Percentiles rank a stretch among this genome's conserved stretches.
Evolutionary conservation across 2,888 invertebrate species (phyloP).

Genomic region (Xestia ashworthii): DNA sequence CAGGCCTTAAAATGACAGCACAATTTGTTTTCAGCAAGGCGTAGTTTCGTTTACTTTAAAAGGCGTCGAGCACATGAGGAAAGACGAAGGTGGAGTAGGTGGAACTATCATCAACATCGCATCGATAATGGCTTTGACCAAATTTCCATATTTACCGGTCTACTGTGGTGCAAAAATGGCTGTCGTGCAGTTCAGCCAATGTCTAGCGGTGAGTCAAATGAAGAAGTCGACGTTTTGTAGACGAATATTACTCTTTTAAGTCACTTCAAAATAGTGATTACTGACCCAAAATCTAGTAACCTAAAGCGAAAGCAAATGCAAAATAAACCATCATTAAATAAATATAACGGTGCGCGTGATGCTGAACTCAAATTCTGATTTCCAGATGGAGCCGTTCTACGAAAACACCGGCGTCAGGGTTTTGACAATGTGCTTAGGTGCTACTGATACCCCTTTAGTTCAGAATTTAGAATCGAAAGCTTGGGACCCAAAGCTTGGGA

Average conservation of each 20-base stretch:
- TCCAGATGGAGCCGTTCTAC: conserved; percentile 70
- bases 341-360: neutral
- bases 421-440: conserved; percentile 71
- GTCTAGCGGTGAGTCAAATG: conserved; percentile 48
- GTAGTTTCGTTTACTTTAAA: conserved; percentile 83
- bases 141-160: conserved; percentile 66
- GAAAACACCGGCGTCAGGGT: conserved; percentile 70
- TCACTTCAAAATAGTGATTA: neutral
- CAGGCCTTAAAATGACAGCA: neutral
- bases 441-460: conserved; percentile 73
- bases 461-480: conserved; percentile 59
- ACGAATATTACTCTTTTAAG: no score
- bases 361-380: neutral
- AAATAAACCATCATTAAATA: neutral
- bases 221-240: neutral
- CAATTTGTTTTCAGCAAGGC: conserved; percentile 78
- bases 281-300: neutral
- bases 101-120: conserved; percentile 77
- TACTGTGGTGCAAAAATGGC: conserved; percentile 73
- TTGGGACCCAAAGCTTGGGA: conserved; percentile 58
- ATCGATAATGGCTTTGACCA: conserved; percentile 68
- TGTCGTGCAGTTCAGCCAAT: conserved; percentile 50
- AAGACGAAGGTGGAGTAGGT: conserved; percentile 74
- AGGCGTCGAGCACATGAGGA: conserved; percentile 74
- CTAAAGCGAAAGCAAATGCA: neutral